These are phyloP conservation scores for Eulemur albifrons DNA, from an alignment of 2,797 vertebrate genomes.

Conservation along the genomic window DNA sequence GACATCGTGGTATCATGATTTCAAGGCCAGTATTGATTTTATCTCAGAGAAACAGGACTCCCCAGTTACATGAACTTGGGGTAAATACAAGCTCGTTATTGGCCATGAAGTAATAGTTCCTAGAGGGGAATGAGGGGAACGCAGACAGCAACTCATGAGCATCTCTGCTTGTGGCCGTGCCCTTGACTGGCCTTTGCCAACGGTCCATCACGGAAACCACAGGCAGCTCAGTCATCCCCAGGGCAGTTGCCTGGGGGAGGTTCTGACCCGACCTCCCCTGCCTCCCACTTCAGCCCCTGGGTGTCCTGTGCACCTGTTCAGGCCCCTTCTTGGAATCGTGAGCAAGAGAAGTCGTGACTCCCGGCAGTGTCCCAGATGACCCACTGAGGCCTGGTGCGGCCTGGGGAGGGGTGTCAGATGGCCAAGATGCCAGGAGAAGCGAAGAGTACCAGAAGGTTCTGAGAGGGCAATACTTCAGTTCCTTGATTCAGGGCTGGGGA, in stretches of 20 bases:
- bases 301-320: background rate
- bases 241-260: background rate
- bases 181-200: background rate
- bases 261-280: background rate
- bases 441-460: background rate
- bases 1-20: background rate
- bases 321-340: background rate
- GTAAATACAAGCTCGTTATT: background rate
- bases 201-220: background rate
- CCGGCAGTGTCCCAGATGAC: background rate
- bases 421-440: background rate
- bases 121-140: background rate
- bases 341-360: background rate
- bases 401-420: background rate
- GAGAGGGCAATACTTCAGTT: background rate
- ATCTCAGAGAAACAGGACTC: background rate
- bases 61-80: background rate
- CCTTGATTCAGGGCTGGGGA: background rate
- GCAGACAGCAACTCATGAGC: too few species aligned
- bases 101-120: background rate
- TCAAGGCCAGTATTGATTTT: background rate
- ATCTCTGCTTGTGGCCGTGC: background rate
- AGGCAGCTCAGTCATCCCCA: background rate
- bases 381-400: accelerated
- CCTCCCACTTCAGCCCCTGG: background rate